Percentiles rank a stretch among this genome's conserved stretches.
Conservation (phyloP, 2,113 vertebrate species). For the Dendropsophus ebraccatus region DNA sequence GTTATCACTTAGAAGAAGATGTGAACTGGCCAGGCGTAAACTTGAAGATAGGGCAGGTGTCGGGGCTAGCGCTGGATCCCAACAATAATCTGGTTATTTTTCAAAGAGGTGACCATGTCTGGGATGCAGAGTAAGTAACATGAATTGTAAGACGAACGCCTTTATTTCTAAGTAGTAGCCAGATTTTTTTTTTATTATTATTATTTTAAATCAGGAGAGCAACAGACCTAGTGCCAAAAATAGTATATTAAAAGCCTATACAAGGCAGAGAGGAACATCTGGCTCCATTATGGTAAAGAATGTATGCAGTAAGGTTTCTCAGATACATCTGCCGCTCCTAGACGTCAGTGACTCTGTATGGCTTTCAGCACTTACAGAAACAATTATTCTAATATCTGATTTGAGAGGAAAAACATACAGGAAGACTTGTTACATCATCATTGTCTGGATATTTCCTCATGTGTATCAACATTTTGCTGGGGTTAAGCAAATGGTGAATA, state of each 20-base stretch:
- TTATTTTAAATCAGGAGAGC: not conserved
- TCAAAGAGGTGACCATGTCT: conserved; percentile 90
- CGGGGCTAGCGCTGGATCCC: conserved; percentile 87
- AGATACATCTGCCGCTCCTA: too few species aligned
- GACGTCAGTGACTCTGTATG: too few species aligned
- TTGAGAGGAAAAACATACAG: too few species aligned
- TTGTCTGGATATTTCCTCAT: not conserved
- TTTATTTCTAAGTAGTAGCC: not conserved
- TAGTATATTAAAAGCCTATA: too few species aligned
- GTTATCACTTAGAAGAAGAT: conserved; percentile 83
- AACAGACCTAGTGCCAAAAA: not conserved
- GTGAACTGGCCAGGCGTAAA: conserved; percentile 82
- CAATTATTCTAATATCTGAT: too few species aligned
- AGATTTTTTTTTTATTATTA: too few species aligned
- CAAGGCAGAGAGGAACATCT: too few species aligned
- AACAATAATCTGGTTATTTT: conserved; percentile 90
- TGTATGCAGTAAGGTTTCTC: too few species aligned
- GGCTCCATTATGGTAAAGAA: too few species aligned
- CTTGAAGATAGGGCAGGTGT: conserved; percentile 89
- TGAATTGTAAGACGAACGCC: not conserved
- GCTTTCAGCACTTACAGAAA: too few species aligned
- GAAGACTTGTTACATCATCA: not conserved
- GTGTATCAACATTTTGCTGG: too few species aligned
- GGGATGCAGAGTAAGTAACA: conserved; percentile 87
- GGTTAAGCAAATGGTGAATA: too few species aligned